Evolutionary conservation across 1,140 invertebrate species (phyloP).

Genomic region (Ceratitis capitata): DNA sequence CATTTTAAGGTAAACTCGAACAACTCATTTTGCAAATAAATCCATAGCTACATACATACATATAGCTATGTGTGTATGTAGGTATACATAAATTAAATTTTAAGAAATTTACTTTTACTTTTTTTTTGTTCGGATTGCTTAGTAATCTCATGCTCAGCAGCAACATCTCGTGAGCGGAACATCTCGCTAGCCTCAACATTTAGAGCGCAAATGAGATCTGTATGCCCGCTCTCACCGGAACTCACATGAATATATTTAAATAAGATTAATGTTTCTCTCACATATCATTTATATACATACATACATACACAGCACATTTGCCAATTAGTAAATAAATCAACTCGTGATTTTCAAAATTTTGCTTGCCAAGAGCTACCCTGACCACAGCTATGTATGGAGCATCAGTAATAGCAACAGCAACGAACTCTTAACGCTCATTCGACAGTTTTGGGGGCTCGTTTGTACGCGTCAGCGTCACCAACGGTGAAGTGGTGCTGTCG

Average conservation of each 20-base stretch:
- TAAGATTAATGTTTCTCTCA: no score
- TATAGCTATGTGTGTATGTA: neutral
- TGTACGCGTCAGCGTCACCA: neutral
- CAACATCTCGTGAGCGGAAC: neutral
- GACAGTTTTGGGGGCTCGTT: conserved; percentile 50
- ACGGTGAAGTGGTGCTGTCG: neutral
- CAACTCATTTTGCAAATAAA: neutral
- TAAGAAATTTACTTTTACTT: neutral
- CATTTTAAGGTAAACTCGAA: neutral
- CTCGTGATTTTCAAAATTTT: neutral
- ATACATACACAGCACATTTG: neutral
- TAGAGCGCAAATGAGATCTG: neutral
- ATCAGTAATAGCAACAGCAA: conserved; percentile 24
- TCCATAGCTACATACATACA: neutral
- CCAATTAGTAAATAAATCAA: neutral
- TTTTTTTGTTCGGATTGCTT: neutral
- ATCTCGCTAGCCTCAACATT: neutral
- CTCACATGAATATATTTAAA: neutral
- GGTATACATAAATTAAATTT: neutral
- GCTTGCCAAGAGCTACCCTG: neutral
- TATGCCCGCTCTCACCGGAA: neutral
- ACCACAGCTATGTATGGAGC: neutral
- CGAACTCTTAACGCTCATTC: conserved; percentile 38
- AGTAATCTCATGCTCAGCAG: neutral
- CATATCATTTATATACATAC: neutral